Percentiles rank a stretch among this genome's conserved stretches.
phyloP scores from a whole-genome alignment of 2,797 vertebrate genomes.

The Holocentrus rufus region DNA sequence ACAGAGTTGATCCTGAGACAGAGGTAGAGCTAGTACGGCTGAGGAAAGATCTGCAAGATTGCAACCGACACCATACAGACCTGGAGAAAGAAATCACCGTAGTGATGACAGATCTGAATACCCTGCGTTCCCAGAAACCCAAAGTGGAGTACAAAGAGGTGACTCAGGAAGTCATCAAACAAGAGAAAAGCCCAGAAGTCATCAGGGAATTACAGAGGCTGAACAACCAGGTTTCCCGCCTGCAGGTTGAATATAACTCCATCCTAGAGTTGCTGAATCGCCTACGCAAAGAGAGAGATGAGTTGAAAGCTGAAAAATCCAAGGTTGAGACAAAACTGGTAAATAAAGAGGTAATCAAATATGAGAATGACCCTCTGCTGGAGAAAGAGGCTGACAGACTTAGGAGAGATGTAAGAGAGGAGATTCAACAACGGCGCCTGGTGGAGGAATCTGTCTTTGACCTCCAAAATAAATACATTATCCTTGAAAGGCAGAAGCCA shows the following conservation, averaged over 20 bases:
- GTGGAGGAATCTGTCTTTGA: conserved; percentile 88
- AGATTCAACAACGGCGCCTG: conserved; percentile 84
- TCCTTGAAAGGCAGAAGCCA: conserved; percentile 90
- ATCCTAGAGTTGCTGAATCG: conserved; percentile 83
- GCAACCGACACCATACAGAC: conserved; percentile 65
- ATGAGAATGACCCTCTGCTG: conserved; percentile 91
- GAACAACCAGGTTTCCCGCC: conserved; percentile 85
- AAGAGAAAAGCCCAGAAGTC: conserved; percentile 92
- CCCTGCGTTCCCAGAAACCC: conserved; percentile 88
- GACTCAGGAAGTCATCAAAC: conserved; percentile 89
- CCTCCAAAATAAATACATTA: conserved; percentile 88
- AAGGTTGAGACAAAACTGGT: conserved; percentile 91
- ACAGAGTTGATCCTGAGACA: conserved; percentile 89
- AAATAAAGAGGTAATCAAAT: conserved; percentile 89
- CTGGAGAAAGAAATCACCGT: conserved; percentile 79
- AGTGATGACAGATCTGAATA: conserved; percentile 78
- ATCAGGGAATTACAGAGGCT: conserved; percentile 88
- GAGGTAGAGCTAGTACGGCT: conserved; percentile 85
- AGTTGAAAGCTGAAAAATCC: conserved; percentile 87
- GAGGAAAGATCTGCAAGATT: conserved; percentile 85
- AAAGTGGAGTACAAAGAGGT: conserved; percentile 90
- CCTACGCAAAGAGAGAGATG: conserved; percentile 89
- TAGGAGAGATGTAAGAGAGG: conserved; percentile 85
- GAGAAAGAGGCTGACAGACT: conserved; percentile 92
- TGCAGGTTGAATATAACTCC: conserved; percentile 83